phyloP scores from a whole-genome alignment of 2,113 vertebrate species.

The Pterocles burchelli region DNA sequence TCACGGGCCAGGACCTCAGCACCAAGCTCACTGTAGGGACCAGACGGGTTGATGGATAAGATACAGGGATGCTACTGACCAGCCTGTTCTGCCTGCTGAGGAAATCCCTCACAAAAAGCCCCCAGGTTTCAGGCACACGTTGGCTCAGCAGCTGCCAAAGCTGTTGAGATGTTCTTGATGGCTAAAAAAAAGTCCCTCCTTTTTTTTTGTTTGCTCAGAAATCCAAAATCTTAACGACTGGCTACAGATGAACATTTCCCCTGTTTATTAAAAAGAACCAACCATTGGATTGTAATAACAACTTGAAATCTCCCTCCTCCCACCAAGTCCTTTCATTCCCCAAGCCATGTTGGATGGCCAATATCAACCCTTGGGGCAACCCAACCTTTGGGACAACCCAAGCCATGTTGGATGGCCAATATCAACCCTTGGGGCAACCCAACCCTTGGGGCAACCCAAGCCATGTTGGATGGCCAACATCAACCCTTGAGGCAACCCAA shows the following conservation, averaged over 20 bases:
- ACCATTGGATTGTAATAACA: neutral
- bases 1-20: neutral
- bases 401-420: no score
- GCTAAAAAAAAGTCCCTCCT: no score
- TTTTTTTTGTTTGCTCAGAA: neutral
- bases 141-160: neutral
- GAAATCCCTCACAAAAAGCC: neutral
- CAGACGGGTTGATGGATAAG: neutral
- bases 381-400: no score
- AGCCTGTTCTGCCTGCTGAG: rapidly evolving
- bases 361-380: neutral
- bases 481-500: neutral
- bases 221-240: neutral
- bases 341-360: neutral
- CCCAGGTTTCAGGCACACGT: neutral
- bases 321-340: neutral
- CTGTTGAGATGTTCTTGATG: neutral
- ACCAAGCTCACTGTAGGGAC: neutral
- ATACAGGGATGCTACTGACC: rapidly evolving
- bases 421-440: no score
- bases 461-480: neutral
- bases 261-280: neutral
- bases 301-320: neutral
- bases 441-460: no score
- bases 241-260: neutral